Evolutionary conservation across 2,888 invertebrate genomes (phyloP).

Genomic region (Chloromyia formosa): DNA sequence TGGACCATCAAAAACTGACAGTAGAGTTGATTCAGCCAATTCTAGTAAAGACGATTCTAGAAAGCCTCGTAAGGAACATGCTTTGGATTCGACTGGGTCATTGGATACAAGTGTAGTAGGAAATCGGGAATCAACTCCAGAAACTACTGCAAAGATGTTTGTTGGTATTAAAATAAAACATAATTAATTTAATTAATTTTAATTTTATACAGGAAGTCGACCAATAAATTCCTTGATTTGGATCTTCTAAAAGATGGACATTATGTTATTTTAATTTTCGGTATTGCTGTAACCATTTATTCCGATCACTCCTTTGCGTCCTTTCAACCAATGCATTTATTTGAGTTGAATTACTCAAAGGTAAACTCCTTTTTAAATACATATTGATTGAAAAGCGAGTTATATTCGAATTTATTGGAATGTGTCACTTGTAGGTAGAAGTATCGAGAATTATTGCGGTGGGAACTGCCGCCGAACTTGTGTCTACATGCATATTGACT

Average conservation of each 20-base stretch:
- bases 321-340: constrained; percentile 70
- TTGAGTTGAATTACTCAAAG: constrained; percentile 59
- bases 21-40: no score
- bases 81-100: constrained; percentile 1
- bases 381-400: constrained; percentile 29
- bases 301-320: constrained; percentile 77
- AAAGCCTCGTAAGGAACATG: no score
- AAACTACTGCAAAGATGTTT: not conserved
- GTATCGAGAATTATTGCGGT: constrained; percentile 75
- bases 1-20: no score
- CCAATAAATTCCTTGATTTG: constrained; percentile 71
- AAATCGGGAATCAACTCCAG: not conserved
- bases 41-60: no score
- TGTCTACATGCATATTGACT: constrained; percentile 72
- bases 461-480: constrained; percentile 74
- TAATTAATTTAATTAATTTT: not conserved
- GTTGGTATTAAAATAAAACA: no score
- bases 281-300: constrained; percentile 73
- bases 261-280: constrained; percentile 75
- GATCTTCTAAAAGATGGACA: constrained; percentile 71
- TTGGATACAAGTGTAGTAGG: not conserved
- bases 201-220: constrained; percentile 62
- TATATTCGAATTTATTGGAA: not conserved
- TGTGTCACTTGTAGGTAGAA: constrained; percentile 64
- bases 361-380: constrained; percentile 52